phyloP scores from a whole-genome alignment of 2,888 invertebrate species.

The Protophormia terraenovae region DNA sequence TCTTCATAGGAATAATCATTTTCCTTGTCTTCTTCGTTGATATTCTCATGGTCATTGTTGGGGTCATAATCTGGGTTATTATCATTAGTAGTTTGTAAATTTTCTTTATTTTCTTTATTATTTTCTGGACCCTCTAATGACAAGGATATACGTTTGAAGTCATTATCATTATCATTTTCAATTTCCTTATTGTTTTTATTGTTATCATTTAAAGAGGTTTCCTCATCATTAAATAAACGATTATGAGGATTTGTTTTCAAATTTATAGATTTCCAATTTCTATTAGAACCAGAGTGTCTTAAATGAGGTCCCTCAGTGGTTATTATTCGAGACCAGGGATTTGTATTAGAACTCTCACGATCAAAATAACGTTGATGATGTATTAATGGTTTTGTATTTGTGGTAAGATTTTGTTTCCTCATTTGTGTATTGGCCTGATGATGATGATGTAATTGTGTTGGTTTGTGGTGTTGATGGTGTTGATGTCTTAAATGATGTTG shows the following conservation, averaged over 20 bases:
- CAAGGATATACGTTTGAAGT: slow-evolving; percentile 63
- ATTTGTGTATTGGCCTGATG: slow-evolving; percentile 67
- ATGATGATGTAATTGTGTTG: slow-evolving; percentile 65
- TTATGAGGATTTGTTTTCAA: slow-evolving; percentile 45
- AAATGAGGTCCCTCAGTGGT: slow-evolving; percentile 71
- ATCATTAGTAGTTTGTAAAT: not conserved
- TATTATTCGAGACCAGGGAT: slow-evolving; percentile 41
- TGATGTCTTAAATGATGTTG: slow-evolving; percentile 63
- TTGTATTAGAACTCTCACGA: slow-evolving; percentile 75
- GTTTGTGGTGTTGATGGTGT: slow-evolving; percentile 67
- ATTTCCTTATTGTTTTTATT: slow-evolving; percentile 19
- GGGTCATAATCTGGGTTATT: not conserved
- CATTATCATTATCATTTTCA: slow-evolving; percentile 22
- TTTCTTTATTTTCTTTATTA: slow-evolving; percentile 17
- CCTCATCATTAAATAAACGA: slow-evolving; percentile 45
- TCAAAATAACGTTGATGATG: slow-evolving; percentile 77
- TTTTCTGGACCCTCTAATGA: slow-evolving; percentile 38
- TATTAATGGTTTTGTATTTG: slow-evolving; percentile 57
- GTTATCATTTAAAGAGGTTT: not conserved
- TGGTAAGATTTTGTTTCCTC: slow-evolving; percentile 51
- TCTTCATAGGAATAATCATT: slow-evolving; percentile 60
- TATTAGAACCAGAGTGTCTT: not conserved
- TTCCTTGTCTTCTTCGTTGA: not conserved
- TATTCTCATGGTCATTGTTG: not conserved
- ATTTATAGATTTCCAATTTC: slow-evolving; percentile 17